These are phyloP conservation scores for Drosophila jambulina DNA, from an alignment of 1,140 invertebrate species.

Conservation along the genomic window DNA sequence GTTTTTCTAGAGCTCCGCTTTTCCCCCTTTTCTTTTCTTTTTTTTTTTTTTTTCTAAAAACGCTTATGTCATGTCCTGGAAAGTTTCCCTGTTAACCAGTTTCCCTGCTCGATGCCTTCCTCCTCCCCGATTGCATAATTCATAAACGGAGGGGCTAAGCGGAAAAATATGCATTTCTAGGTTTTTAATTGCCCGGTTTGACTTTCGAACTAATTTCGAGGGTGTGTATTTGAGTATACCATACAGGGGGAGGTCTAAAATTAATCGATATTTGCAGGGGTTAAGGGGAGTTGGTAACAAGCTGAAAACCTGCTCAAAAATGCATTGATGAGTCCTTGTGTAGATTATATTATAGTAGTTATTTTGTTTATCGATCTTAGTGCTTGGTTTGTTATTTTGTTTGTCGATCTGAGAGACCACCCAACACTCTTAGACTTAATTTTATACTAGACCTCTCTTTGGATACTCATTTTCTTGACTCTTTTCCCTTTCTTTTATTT, in stretches of 20 bases:
- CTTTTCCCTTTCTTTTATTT: slow-evolving; percentile 16
- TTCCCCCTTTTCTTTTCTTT: background rate
- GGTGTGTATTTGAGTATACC: slow-evolving; percentile 5
- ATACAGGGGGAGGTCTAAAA: background rate
- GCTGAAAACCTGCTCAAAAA: background rate
- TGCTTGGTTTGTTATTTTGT: too few species aligned
- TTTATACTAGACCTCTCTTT: background rate
- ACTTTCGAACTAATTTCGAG: slow-evolving; percentile 7
- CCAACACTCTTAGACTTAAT: background rate
- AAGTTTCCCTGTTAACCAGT: slow-evolving; percentile 13
- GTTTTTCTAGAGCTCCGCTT: slow-evolving; percentile 30
- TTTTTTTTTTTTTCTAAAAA: slow-evolving; percentile 38
- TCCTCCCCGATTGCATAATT: slow-evolving; percentile 56
- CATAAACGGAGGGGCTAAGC: slow-evolving; percentile 43
- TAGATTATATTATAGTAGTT: background rate
- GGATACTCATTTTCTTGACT: background rate
- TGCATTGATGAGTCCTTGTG: background rate
- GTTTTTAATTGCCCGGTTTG: slow-evolving; percentile 35
- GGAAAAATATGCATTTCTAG: slow-evolving; percentile 59
- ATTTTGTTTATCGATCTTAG: background rate
- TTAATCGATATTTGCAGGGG: slow-evolving; percentile 11
- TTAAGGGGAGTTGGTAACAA: background rate
- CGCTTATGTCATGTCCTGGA: slow-evolving; percentile 66
- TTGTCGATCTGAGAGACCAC: slow-evolving; percentile 11
- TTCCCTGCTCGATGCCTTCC: background rate